Base-by-base conservation (phyloP, 2,888 invertebrate genomes). In the Auanema sp. region DNA sequence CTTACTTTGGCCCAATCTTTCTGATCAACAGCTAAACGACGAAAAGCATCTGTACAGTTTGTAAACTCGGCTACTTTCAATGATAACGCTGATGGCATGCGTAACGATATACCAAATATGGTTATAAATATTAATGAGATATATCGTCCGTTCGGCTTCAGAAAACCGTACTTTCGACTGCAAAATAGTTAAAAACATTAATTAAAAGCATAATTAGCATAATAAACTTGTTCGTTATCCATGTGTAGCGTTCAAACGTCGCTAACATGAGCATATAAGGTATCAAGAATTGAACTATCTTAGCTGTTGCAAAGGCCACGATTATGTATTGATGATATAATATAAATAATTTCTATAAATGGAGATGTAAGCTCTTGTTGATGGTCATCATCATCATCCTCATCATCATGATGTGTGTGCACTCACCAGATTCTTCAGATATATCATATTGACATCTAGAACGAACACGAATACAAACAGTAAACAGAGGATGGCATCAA, bases 221-320 rank as follows among this genome's bases (percentile, higher is more conserved):
- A 18, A 47, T 67, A 69, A 53, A 76, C 76, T 64, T 68, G 21
- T 68, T 72, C 18, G 72, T 67, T 33, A 78, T 76, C 78, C 78
- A 78, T 4, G 73, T 71, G 60, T 72, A 76, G 49, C 78, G 24
- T 60, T 78, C 78, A 8, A 77, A 43, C 21, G 77, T 78, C 12
- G 69, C 78, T 33, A 78, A 63, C 51, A 78, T 78, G 6, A 78
- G 64, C 59, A 78, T 52, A 56, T 78, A 77, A 4, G 78, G 78
- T 6, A 78, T 77, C 11, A 70, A 60, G 24, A 78, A 68, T 51
- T 78, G 78, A n/a, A 74, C 68, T 6, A 78, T 18, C 61, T 78
- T 76, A 8, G 68, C 68, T 18, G 60, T 43, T 25, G 52, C 61
- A 43, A 69, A 72, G 18, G 69, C 68, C n/a, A 57, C 23, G 14